Evolutionary conservation across 2,797 vertebrate species (phyloP).

Genomic region (Loriculus beryllinus): DNA sequence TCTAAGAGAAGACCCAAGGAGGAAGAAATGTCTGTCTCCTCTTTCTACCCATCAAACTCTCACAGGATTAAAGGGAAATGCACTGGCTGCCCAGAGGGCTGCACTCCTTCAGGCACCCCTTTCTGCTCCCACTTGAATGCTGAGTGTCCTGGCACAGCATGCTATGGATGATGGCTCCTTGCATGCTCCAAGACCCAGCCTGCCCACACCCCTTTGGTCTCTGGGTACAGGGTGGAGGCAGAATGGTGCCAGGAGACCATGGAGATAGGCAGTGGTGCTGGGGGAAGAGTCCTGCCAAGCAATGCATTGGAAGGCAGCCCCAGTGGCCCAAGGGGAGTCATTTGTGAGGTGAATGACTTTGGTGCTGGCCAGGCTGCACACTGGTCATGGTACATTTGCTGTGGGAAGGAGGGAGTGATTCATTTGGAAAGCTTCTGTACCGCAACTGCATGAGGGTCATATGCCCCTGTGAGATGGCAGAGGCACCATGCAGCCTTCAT

Average conservation of each 20-base stretch:
- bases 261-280: not conserved
- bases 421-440: not conserved
- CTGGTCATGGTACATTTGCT: not conserved
- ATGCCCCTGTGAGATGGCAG: not conserved
- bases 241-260: accelerated
- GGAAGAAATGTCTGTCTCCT: not conserved
- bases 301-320: not conserved
- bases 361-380: accelerated
- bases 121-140: not conserved
- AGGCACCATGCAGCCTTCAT: not conserved
- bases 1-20: not conserved
- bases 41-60: not conserved
- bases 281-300: not conserved
- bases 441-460: not conserved
- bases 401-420: not conserved
- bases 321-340: not conserved
- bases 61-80: not conserved
- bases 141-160: not conserved
- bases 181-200: not conserved
- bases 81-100: not conserved
- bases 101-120: not conserved
- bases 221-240: accelerated
- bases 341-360: not conserved
- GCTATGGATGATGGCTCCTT: accelerated
- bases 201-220: not conserved